These are phyloP conservation scores for Mactromeris polynyma DNA, from an alignment of 2,888 invertebrate species.

Conservation along the genomic window DNA sequence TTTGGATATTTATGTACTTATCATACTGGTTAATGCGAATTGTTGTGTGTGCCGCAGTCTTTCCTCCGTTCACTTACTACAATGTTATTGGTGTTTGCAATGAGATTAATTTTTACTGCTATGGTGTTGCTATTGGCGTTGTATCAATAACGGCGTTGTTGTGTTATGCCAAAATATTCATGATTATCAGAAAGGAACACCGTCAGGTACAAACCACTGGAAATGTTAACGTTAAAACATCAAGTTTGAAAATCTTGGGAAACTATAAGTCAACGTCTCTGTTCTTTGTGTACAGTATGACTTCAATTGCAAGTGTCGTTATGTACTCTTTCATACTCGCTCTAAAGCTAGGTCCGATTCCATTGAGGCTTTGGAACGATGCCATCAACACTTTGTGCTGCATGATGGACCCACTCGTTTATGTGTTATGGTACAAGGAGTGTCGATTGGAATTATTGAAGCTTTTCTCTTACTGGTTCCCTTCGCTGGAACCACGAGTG, in stretches of 20 bases:
- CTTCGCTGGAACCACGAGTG: too few species aligned
- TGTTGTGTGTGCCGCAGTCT: too few species aligned
- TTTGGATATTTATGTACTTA: conserved; percentile 25
- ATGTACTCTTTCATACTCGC: conserved; percentile 23
- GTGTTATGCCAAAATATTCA: conserved; percentile 37
- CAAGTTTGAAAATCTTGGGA: not conserved
- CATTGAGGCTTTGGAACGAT: too few species aligned
- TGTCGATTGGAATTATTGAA: conserved; percentile 43
- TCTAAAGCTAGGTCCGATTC: too few species aligned
- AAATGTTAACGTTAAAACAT: not conserved
- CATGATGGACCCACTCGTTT: conserved; percentile 42
- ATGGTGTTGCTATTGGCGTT: conserved; percentile 11
- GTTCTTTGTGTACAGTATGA: too few species aligned
- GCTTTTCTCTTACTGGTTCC: conserved; percentile 13
- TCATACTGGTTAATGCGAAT: too few species aligned
- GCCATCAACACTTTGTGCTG: conserved; percentile 25
- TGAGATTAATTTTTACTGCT: conserved; percentile 6
- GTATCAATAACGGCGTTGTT: conserved; percentile 15
- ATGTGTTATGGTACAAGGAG: conserved; percentile 43
- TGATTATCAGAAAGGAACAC: conserved; percentile 36
- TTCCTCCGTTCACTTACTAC: too few species aligned
- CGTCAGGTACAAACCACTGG: not conserved
- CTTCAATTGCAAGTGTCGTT: conserved; percentile 26
- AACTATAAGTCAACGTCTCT: conserved; percentile 48
- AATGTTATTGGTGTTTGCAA: conserved; percentile 47